Percentiles rank a stretch among this genome's conserved stretches.
These are phyloP conservation scores for Chelonus insularis DNA, from an alignment of 1,140 invertebrate genomes.

Conservation along the genomic window DNA sequence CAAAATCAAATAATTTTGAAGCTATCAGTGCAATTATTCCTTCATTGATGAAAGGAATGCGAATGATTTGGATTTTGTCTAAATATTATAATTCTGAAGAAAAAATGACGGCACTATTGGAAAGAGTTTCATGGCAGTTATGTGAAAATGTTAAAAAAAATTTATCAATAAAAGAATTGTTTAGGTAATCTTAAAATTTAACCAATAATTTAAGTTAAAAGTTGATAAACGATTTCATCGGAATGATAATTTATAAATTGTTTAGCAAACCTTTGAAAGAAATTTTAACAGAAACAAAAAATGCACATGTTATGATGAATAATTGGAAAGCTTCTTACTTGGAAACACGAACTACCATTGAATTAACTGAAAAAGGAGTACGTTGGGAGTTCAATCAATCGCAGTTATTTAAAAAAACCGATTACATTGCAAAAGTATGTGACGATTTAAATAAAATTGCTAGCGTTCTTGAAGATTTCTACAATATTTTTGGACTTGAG, in stretches of 20 bases:
- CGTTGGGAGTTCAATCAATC: conserved; percentile 90
- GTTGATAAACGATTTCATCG: not conserved
- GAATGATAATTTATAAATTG: no score
- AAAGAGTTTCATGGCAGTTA: conserved; percentile 79
- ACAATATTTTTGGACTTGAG: conserved; percentile 85
- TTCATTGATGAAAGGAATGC: conserved; percentile 77
- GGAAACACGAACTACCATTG: conserved; percentile 77
- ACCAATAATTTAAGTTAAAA: not conserved
- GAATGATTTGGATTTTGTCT: conserved; percentile 83
- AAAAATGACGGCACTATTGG: conserved; percentile 75
- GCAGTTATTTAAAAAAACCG: conserved; percentile 77
- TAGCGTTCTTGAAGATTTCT: conserved; percentile 79
- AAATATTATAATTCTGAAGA: conserved; percentile 74
- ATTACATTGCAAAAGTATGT: conserved; percentile 80
- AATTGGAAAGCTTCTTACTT: conserved; percentile 77
- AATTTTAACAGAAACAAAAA: conserved; percentile 61
- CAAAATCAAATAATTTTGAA: conserved; percentile 71
- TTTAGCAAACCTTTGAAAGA: conserved; percentile 60
- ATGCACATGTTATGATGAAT: conserved; percentile 70
- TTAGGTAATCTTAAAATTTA: no score
- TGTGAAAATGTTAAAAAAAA: conserved; percentile 73
- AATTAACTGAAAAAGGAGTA: conserved; percentile 76
- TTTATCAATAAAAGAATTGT: conserved; percentile 73
- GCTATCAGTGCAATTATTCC: conserved; percentile 73
- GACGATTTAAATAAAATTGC: conserved; percentile 73